A percentile compares a stretch with the other conserved stretches of the same genome.
These are phyloP conservation scores for Bombus affinis DNA, from an alignment of 1,140 invertebrate species.

Conservation along the genomic window DNA sequence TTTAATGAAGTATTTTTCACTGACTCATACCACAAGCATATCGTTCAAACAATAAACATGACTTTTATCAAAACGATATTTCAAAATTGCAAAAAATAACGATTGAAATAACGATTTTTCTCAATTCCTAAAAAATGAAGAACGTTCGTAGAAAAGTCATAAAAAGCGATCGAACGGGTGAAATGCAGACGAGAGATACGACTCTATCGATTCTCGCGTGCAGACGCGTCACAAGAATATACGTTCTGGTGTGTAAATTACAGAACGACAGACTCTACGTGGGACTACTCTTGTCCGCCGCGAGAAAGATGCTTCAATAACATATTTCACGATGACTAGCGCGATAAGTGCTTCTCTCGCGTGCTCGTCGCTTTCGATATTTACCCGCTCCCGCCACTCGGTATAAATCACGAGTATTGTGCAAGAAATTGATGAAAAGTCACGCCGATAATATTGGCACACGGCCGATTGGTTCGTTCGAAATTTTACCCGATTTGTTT, in stretches of 20 bases:
- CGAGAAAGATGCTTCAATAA: constrained; percentile 25
- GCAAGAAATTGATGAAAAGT: constrained; percentile 56
- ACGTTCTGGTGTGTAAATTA: constrained; percentile 21
- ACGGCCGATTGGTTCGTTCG: not conserved
- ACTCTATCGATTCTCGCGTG: constrained; percentile 22
- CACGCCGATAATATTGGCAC: constrained; percentile 53
- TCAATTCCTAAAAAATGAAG: not conserved
- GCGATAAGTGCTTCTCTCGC: constrained; percentile 24
- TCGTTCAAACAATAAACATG: too few species aligned
- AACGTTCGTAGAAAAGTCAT: not conserved
- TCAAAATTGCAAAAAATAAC: not conserved
- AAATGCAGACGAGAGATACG: not conserved
- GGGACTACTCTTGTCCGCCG: not conserved
- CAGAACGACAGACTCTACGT: constrained; percentile 19
- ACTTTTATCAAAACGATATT: not conserved
- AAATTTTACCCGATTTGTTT: constrained; percentile 29
- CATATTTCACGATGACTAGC: constrained; percentile 35
- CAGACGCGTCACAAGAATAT: constrained; percentile 2
- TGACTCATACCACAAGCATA: too few species aligned
- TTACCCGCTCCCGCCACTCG: not conserved
- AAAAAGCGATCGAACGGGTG: constrained; percentile 1
- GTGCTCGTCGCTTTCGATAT: not conserved
- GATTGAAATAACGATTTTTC: not conserved
- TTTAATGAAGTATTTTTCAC: too few species aligned
- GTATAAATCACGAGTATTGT: constrained; percentile 49